phyloP scores from a whole-genome alignment of 2,113 vertebrate species.

The Lates calcarifer region DNA sequence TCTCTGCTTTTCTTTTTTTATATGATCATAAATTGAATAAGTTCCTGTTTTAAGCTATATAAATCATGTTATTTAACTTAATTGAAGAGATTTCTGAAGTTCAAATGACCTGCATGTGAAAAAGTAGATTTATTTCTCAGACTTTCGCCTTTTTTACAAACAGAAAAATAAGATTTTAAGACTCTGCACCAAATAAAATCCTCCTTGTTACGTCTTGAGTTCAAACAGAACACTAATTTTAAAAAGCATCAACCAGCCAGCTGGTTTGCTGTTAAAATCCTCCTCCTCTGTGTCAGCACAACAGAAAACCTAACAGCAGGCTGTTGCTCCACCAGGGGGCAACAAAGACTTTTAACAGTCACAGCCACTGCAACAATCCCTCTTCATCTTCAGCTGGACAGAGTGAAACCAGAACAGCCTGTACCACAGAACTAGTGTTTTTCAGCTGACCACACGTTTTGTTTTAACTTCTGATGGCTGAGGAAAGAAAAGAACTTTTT shows the following conservation, averaged over 20 bases:
- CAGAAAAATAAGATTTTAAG: constrained; percentile 29
- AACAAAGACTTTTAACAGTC: neutral
- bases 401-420: constrained; percentile 9
- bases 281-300: neutral
- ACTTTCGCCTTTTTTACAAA: constrained; percentile 12
- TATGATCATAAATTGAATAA: no score
- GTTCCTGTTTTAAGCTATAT: no score
- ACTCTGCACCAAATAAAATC: neutral
- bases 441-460: neutral
- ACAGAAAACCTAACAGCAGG: neutral
- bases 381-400: neutral
- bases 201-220: neutral
- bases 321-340: constrained; percentile 71
- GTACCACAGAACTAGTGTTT: neutral
- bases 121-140: neutral
- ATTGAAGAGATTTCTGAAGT: neutral
- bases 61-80: neutral
- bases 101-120: neutral
- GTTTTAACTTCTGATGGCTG: neutral
- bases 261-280: constrained; percentile 37
- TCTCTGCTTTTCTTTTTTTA: no score
- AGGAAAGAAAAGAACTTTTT: neutral
- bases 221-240: constrained; percentile 9
- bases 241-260: constrained; percentile 67
- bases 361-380: neutral